phyloP scores from a whole-genome alignment of 2,888 invertebrate genomes.

The Gymnoscelis rufifasciata region DNA sequence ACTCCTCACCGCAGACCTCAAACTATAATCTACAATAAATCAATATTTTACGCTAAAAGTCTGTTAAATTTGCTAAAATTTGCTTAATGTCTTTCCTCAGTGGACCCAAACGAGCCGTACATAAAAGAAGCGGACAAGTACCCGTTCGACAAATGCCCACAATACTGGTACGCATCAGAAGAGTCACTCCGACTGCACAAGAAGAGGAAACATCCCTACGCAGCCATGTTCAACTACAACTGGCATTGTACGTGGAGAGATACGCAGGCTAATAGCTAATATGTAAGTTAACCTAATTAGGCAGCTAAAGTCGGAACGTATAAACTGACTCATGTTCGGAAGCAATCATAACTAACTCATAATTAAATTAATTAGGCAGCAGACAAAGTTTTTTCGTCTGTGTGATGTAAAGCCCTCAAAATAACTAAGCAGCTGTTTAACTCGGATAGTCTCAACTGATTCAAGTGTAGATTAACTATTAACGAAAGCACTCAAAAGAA shows the following conservation, averaged over 20 bases:
- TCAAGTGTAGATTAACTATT: too few species aligned
- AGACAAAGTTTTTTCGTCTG: too few species aligned
- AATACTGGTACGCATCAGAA: conserved; percentile 69
- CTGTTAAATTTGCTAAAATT: neutral
- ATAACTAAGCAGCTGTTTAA: too few species aligned
- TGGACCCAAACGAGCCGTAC: conserved; percentile 51
- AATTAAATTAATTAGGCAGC: too few species aligned
- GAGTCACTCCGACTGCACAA: conserved; percentile 65
- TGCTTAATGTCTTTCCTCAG: conserved; percentile 42
- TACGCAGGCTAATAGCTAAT: conserved; percentile 55
- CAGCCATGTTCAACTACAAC: conserved; percentile 58
- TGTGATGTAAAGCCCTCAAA: too few species aligned
- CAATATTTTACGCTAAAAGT: too few species aligned
- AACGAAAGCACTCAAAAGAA: too few species aligned
- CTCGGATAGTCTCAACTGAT: too few species aligned
- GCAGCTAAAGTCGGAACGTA: neutral
- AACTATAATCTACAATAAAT: too few species aligned
- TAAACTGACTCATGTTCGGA: neutral
- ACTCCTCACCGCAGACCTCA: too few species aligned
- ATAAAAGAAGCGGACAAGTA: conserved; percentile 58
- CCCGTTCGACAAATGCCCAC: conserved; percentile 61
- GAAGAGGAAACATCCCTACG: conserved; percentile 68
- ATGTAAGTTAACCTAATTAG: neutral
- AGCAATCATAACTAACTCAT: too few species aligned
- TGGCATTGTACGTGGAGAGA: conserved; percentile 65